Percentiles rank a stretch among this genome's conserved stretches.
These are phyloP conservation scores for Drosophila lacicola DNA, from an alignment of 2,888 invertebrate species.

Conservation along the genomic window DNA sequence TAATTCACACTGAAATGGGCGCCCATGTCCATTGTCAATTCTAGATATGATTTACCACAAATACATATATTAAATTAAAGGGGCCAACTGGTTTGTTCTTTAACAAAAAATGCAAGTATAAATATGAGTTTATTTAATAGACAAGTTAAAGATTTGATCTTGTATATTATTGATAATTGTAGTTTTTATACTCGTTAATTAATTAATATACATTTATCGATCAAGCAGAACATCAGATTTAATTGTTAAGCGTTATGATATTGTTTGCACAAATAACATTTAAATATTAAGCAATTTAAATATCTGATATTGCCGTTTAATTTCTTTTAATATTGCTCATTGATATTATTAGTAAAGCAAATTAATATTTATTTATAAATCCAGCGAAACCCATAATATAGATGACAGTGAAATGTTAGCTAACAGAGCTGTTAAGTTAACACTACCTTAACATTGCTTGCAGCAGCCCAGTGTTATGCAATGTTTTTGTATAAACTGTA, in stretches of 20 bases:
- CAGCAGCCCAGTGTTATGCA: slow-evolving; percentile 41
- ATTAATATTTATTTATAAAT: slow-evolving; percentile 1
- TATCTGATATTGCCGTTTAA: too few species aligned
- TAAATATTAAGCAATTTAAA: too few species aligned
- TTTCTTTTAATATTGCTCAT: too few species aligned
- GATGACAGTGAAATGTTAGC: neutral
- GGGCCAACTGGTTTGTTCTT: neutral
- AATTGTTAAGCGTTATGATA: too few species aligned
- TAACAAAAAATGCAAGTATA: neutral
- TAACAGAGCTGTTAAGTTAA: slow-evolving; percentile 19
- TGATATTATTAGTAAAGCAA: too few species aligned
- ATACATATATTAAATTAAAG: slow-evolving; percentile 3
- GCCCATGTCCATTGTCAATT: neutral
- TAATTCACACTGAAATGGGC: slow-evolving; percentile 16
- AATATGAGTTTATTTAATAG: neutral
- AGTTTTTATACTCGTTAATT: too few species aligned
- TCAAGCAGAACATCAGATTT: too few species aligned
- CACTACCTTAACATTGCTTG: neutral
- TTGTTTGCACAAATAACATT: too few species aligned
- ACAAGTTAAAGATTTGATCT: neutral
- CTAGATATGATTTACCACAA: neutral
- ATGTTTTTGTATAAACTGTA: neutral
- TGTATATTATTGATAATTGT: too few species aligned
- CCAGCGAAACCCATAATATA: neutral
- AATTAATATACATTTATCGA: too few species aligned